phyloP scores from a whole-genome alignment of 2,888 invertebrate genomes.

The Hydrotaea diabolus region DNA sequence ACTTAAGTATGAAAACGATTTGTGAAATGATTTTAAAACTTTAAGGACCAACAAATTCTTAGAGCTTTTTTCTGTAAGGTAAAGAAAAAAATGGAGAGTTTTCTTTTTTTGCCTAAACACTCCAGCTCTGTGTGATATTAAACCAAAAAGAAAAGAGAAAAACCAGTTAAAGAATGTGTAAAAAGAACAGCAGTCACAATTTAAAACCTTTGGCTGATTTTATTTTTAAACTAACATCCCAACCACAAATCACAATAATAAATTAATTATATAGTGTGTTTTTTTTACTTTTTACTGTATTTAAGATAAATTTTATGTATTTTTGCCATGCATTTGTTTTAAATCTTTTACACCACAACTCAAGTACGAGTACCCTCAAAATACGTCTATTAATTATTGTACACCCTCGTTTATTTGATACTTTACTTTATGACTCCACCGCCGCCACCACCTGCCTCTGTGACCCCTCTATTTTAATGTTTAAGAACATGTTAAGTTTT shows the following conservation, averaged over 20 bases:
- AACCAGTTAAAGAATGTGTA: neutral
- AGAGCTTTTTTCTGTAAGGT: neutral
- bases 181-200: neutral
- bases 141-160: constrained; percentile 1
- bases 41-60: neutral
- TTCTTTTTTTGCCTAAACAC: neutral
- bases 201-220: constrained; percentile 33
- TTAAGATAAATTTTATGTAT: constrained; percentile 25
- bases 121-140: constrained; percentile 7
- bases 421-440: neutral
- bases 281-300: constrained; percentile 1
- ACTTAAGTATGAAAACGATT: neutral
- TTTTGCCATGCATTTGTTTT: constrained; percentile 46
- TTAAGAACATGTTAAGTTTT: constrained; percentile 60
- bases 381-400: constrained; percentile 7
- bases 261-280: constrained; percentile 9
- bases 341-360: constrained; percentile 16
- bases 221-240: neutral
- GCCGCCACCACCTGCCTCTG: neutral
- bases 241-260: neutral
- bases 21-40: constrained; percentile 9
- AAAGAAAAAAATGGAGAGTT: neutral
- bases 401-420: neutral
- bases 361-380: neutral
- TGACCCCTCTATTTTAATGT: constrained; percentile 19